Conservation (phyloP, 2,113 vertebrate genomes). For the Corydoras maculifer region DNA sequence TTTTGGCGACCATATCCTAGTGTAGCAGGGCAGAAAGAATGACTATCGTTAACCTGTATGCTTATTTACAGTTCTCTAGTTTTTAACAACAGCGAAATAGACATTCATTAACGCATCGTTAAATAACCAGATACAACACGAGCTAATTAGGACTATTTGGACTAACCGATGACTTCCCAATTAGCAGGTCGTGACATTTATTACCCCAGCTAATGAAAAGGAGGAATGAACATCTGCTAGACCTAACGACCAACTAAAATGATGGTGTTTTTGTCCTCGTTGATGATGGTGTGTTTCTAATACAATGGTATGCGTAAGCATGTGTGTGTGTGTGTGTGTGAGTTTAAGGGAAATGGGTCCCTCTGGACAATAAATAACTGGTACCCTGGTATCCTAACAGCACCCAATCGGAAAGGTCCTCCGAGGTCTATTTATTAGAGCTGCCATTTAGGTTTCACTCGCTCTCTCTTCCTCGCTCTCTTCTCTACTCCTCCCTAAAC, state of each 20-base stretch:
- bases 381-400: conserved; percentile 34
- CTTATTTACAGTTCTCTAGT: too few relatives aligned
- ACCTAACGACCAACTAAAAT: conserved; percentile 31
- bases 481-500: conserved; percentile 53
- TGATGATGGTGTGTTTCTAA: conserved; percentile 26
- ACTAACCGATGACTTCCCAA: conserved; percentile 31
- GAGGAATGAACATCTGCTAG: conserved; percentile 46
- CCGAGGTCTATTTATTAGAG: conserved; percentile 47
- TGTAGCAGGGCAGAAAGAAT: too few relatives aligned
- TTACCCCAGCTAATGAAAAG: conserved; percentile 49
- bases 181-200: conserved; percentile 45
- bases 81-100: too few relatives aligned
- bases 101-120: too few relatives aligned
- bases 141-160: conserved; percentile 27
- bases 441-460: conserved; percentile 41
- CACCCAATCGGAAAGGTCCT: conserved; percentile 43
- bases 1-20: too few relatives aligned
- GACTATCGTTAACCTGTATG: too few relatives aligned
- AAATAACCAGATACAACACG: not conserved
- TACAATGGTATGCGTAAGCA: not conserved
- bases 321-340: conserved; percentile 12
- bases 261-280: conserved; percentile 14
- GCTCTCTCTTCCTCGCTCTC: conserved; percentile 17
- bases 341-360: conserved; percentile 23
- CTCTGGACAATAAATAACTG: conserved; percentile 31